Percentiles rank a stretch among this genome's conserved stretches.
Evolutionary conservation across 2,888 invertebrate genomes (phyloP).

Genomic region (Anoncus sp.): DNA sequence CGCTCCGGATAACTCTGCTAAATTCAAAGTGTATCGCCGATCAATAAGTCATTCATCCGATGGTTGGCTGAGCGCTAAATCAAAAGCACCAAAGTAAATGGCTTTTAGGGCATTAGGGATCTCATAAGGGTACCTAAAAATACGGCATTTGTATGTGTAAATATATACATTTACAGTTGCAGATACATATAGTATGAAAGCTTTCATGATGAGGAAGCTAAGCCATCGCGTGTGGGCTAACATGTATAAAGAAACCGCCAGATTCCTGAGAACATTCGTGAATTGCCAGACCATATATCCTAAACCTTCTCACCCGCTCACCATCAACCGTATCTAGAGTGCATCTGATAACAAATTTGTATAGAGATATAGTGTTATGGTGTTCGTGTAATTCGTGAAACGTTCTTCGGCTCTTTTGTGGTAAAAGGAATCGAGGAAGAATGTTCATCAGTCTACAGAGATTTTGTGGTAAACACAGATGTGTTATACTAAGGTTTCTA

Average conservation of each 20-base stretch:
- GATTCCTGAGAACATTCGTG: conserved; percentile 22
- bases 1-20: conserved; percentile 74
- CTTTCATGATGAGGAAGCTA: conserved; percentile 19
- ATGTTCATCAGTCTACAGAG: conserved; percentile 29
- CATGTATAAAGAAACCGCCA: conserved; percentile 24
- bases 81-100: conserved; percentile 50
- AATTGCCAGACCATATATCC: conserved; percentile 35
- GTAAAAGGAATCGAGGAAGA: conserved; percentile 28
- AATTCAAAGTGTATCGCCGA: conserved; percentile 75
- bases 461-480: conserved; percentile 45
- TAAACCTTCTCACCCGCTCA: conserved; percentile 14
- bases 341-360: conserved; percentile 42
- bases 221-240: conserved; percentile 26
- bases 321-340: conserved; percentile 54
- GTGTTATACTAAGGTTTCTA: conserved; percentile 16
- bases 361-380: background rate
- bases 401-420: conserved; percentile 3
- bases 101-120: conserved; percentile 19
- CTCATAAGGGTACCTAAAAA: conserved; percentile 8
- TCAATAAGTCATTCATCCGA: conserved; percentile 70
- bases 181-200: conserved; percentile 17
- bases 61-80: conserved; percentile 61
- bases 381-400: conserved; percentile 17
- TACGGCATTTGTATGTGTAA: too few relatives aligned
- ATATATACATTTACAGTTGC: background rate